These are phyloP conservation scores for Ascidia mentula DNA, from an alignment of 23 tunicate species.

Conservation along the genomic window DNA sequence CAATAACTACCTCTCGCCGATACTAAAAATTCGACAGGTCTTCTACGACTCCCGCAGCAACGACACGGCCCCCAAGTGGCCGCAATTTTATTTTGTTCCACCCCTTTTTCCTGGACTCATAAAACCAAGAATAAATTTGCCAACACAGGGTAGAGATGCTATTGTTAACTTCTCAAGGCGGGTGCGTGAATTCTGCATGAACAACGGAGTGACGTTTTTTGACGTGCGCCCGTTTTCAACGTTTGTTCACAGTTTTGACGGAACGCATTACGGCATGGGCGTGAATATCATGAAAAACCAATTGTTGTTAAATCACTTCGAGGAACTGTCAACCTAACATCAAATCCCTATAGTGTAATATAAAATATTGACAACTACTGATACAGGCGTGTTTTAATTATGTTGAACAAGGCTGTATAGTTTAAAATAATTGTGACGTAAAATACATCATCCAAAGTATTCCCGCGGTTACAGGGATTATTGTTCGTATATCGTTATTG, in stretches of 20 bases:
- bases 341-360: too few relatives aligned
- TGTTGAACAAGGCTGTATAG: too few relatives aligned
- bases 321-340: too few relatives aligned
- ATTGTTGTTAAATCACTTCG: constrained; percentile 55
- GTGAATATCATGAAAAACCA: constrained; percentile 73
- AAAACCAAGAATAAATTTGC: background rate
- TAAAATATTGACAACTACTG: too few relatives aligned
- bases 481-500: too few relatives aligned
- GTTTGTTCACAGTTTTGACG: constrained; percentile 59
- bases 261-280: constrained; percentile 70
- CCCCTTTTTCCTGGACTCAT: constrained; percentile 21
- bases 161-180: background rate
- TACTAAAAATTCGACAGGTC: background rate
- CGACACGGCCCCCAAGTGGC: constrained; percentile 11
- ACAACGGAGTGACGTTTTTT: constrained; percentile 6
- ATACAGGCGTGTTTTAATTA: too few relatives aligned
- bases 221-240: constrained; percentile 43
- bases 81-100: constrained; percentile 1
- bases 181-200: constrained; percentile 6
- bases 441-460: too few relatives aligned
- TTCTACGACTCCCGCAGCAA: background rate
- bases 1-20: background rate
- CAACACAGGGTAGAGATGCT: background rate
- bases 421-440: too few relatives aligned
- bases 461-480: too few relatives aligned